Evolutionary conservation across 1,140 invertebrate species (phyloP).

Genomic region (Hyphantria cunea): DNA sequence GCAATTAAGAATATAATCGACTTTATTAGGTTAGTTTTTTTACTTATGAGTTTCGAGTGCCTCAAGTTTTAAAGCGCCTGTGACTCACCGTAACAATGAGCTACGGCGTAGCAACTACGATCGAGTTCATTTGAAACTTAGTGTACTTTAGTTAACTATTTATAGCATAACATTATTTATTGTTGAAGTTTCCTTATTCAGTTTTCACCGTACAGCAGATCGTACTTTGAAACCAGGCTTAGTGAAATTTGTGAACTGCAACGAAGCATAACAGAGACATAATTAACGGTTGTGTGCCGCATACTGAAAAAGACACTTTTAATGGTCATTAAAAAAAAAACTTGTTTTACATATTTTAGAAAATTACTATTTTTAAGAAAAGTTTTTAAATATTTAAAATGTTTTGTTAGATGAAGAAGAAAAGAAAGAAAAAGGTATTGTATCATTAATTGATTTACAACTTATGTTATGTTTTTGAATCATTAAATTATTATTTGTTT

Average conservation of each 20-base stretch:
- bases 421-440: too few species aligned
- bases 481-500: too few species aligned
- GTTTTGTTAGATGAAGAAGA: too few species aligned
- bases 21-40: too few species aligned
- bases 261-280: not conserved
- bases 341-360: too few species aligned
- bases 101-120: not conserved
- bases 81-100: not conserved
- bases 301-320: not conserved
- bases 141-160: slow-evolving; percentile 19
- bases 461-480: too few species aligned
- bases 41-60: too few species aligned
- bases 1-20: too few species aligned
- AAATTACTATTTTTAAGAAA: too few species aligned
- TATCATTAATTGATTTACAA: too few species aligned
- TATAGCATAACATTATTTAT: slow-evolving; percentile 26
- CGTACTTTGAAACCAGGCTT: slow-evolving; percentile 1
- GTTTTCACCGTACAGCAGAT: slow-evolving; percentile 15
- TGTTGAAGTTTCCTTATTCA: slow-evolving; percentile 20
- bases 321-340: too few species aligned
- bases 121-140: slow-evolving; percentile 23
- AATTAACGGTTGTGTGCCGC: not conserved
- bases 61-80: not conserved
- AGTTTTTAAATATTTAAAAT: too few species aligned
- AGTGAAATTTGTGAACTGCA: not conserved